These are phyloP conservation scores for Drosophila setosimentum DNA, from an alignment of 2,888 invertebrate species.

Conservation along the genomic window DNA sequence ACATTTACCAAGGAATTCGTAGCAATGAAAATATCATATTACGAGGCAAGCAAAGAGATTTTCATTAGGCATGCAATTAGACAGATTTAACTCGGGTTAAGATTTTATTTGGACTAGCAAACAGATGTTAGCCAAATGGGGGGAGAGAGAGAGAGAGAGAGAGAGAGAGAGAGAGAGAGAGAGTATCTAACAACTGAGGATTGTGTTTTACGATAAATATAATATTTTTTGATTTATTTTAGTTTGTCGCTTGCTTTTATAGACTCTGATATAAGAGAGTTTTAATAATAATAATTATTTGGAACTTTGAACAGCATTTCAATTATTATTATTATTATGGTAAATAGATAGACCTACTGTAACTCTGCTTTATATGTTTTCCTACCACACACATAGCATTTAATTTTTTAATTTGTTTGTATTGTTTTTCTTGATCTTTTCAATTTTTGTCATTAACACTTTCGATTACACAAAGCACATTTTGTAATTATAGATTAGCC, in stretches of 20 bases:
- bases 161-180: conserved; percentile 1
- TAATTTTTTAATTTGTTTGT: background rate
- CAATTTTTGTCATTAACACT: conserved; percentile 2
- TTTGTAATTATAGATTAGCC: conserved; percentile 25
- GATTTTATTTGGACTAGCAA: background rate
- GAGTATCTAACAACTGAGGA: no score
- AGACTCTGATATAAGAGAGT: background rate
- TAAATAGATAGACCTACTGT: background rate
- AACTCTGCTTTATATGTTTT: background rate
- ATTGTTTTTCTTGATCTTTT: background rate
- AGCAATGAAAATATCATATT: conserved; percentile 57
- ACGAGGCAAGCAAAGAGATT: conserved; percentile 31
- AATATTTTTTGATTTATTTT: no score
- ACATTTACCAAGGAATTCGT: conserved; percentile 32
- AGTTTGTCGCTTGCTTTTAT: background rate
- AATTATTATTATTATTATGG: background rate
- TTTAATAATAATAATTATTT: background rate
- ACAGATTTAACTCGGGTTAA: conserved; percentile 27
- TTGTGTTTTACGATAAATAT: background rate
- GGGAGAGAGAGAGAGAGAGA: conserved; percentile 1
- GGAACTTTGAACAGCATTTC: background rate
- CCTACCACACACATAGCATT: background rate
- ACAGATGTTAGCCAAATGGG: conserved; percentile 18
- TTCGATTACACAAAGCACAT: conserved; percentile 29
- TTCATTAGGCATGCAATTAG: conserved; percentile 53